Evolutionary conservation across 2,113 vertebrate species (phyloP), one percentile per base, ranked within the genome.

Genomic region (Rhinoderma darwinii): DNA sequence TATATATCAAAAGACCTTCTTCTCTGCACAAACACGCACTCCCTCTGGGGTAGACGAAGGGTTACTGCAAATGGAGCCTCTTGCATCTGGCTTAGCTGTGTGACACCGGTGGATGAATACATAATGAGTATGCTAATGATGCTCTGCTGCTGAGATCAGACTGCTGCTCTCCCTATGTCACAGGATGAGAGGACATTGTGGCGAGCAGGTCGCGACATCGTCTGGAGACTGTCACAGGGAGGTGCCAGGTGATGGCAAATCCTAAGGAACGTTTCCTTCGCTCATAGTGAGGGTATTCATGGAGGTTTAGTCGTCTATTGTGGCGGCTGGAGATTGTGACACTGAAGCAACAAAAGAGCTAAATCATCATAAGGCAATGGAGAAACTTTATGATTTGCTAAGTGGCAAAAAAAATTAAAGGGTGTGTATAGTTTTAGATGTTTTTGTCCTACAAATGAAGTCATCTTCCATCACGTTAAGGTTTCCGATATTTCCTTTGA

Each of bases 41-140:
- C 14, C 35, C 50, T 25, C 27, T 35, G 27, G 41, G 59, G 84
- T 70, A 79, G 30, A 30, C 5, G 44, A 86, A n/a, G 75, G 75
- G 75, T 86, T 86, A 79, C 35, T 81, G 47, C 47, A 70, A 81
- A 80, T 86, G 56, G 59, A 86, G 44, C 47, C 76, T 80, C 27
- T 41, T 54, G 76, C 76, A 80, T 81, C 84, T 86, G 84, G 84
- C 32, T 77, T 27, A 77, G 50, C 85, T 59, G 85, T 59, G 77
- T 70, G 22, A 43, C 47, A 73, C n/a, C 37, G 15, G 77, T 12
- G 73, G 77, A 68, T 81, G 77, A 86, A 86, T 86, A 79, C 54
- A 32, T 77, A 79, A 86, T 86, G 63, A 81, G 50, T 22, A 54
- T 72, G 61, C 39, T 80, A 86, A 86, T 78, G 76, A 59, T 5